Conservation (phyloP, 2,797 vertebrate species). For the Agapornis canus region DNA sequence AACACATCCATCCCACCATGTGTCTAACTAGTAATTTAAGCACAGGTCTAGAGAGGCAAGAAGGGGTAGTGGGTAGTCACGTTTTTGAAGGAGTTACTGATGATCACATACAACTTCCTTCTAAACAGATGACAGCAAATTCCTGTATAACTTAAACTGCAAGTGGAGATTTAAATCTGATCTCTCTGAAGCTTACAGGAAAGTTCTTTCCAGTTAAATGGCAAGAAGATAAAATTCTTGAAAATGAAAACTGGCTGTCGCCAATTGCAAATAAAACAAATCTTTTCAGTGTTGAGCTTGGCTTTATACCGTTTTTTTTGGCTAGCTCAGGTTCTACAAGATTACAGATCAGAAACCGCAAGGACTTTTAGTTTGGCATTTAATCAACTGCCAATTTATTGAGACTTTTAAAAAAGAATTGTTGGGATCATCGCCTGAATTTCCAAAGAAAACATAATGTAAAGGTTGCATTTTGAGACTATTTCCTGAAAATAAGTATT, state of each 20-base stretch:
- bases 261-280: not conserved
- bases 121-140: not conserved
- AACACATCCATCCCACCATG: not conserved
- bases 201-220: not conserved
- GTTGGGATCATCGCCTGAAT: not conserved
- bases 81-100: not conserved
- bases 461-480: not conserved
- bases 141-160: rapidly evolving
- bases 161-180: not conserved
- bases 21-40: not conserved
- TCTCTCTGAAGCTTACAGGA: not conserved
- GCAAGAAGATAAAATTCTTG: not conserved
- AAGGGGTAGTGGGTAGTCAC: not conserved
- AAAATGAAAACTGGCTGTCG: not conserved
- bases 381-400: not conserved
- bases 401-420: not conserved
- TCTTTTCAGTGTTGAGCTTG: not conserved
- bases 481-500: not conserved
- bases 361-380: not conserved
- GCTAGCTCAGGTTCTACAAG: not conserved
- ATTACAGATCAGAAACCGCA: conserved; percentile 23
- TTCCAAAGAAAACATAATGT: not conserved
- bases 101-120: not conserved
- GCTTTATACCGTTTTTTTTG: not conserved
- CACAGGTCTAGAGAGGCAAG: not conserved